Percentiles rank a stretch among this genome's conserved stretches.
Evolutionary conservation across 2,888 invertebrate genomes (phyloP).

Genomic region (Microctonus brassicae): DNA sequence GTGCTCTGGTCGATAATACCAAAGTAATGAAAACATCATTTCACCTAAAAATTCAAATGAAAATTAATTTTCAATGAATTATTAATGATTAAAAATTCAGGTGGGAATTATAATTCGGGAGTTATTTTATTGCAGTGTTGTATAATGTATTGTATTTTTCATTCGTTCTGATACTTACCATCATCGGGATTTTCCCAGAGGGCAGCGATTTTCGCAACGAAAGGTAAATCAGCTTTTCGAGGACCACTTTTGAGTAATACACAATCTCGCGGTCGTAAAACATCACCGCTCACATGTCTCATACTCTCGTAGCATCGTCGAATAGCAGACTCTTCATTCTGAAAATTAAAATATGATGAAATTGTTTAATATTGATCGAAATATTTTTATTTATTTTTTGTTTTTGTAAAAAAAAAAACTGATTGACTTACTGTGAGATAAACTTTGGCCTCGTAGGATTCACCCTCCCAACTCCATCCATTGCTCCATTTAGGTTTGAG

Average conservation of each 20-base stretch:
- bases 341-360: constrained; percentile 36
- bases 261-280: constrained; percentile 89
- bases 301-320: constrained; percentile 92
- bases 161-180: constrained; percentile 72
- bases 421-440: constrained; percentile 88
- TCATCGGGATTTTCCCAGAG: constrained; percentile 96
- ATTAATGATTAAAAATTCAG: constrained; percentile 1
- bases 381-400: not conserved
- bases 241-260: constrained; percentile 90
- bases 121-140: constrained; percentile 14
- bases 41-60: constrained; percentile 77
- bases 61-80: not conserved
- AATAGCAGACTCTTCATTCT: constrained; percentile 84
- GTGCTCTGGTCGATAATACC: constrained; percentile 99
- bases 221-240: constrained; percentile 88
- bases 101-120: no score
- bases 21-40: constrained; percentile 96
- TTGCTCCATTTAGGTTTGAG: constrained; percentile 85
- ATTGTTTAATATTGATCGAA: not conserved
- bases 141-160: constrained; percentile 18
- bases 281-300: constrained; percentile 87
- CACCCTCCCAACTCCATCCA: constrained; percentile 93
- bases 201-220: constrained; percentile 93
- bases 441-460: constrained; percentile 85
- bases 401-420: no score